Evolutionary conservation across 2,113 vertebrate genomes (phyloP), one percentile per base, ranked within the genome.

Genomic region (Dendrocopos noguchii): DNA sequence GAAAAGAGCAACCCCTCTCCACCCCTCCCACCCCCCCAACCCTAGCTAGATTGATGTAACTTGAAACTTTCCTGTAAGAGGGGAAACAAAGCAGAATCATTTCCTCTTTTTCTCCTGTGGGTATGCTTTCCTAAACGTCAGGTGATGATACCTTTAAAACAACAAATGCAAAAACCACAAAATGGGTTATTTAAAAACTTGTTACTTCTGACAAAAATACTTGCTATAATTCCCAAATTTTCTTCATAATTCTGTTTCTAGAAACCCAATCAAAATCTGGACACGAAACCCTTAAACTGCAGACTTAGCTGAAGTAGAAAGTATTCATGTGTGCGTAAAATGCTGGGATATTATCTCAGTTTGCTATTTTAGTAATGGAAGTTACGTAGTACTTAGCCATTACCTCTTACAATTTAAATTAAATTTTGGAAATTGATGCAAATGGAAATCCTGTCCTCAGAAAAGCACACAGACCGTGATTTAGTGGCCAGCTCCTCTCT

Each of bases 401-500:
- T 95, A 85, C 80, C 65, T 95, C 87, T 90, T 86, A 77, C n/a
- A 91, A 90, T 91, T 96, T 67, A 93, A 96, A 94, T 94, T 96
- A 80, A 92, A 92, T 95, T 95, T 89, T 92, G 64, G 77, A 93
- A 94, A 84, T 96, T 91, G 80, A 67, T 91, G 72, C 76, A 94
- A 96, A 93, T 95, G 92, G 89, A 95, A 91, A 60, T 89, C 79
- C 53, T 89, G 89, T 83, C 76, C 81, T 92, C 81, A 94, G 89
- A 92, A 92, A 33, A 93, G 84, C 47, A 71, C 74, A 94, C 46
- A 95, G 91, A 66, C 36, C 36, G 56, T 83, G 87, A 85, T 95
- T 75, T 50, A 94, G 78, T 80, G 68, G 60, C 68, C 82, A 93
- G 89, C 65, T 77, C 76, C 84, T 81, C 64, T 80, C 72, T 83